Evolutionary conservation across 2,797 vertebrate species (phyloP), one percentile per base, ranked within the genome.

Genomic region (Poeciliopsis paucimaculata): DNA sequence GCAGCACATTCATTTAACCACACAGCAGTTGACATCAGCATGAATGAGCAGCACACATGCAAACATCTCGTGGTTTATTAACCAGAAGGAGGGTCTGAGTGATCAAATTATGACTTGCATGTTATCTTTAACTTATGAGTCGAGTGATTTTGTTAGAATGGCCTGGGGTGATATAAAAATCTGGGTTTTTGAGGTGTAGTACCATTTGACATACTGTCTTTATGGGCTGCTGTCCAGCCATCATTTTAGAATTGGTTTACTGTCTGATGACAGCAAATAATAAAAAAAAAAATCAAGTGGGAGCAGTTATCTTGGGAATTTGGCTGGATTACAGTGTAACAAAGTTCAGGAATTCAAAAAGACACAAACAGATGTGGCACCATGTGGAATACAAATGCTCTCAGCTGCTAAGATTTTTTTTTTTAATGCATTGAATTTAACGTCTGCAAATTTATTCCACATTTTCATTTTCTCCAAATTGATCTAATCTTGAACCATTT

Each of bases 51-150:
- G 49, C 76, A 43, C 39, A 28, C 23, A 18, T 43, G 49, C 76
- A 49, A 55, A 71, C 64, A 71, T 70, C 34, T 41, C 1, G 76
- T 41, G 76, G 76, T 70, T 68, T 47, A 23, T 51, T 41, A 77
- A 51, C 62, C 62, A 68, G 47, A 51, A n/a, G 76, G 49, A 71
- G 36, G 47, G 15, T 4, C 34, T 41, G 64, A 70, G 64, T 68
- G 76, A 70, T 51, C 34, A 77, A 77, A 51, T 68, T 66, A 66
- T 64, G 47, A 23, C 34, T 26, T 6, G 8, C 47, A 23, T 71
- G 76, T 55, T 55, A 43, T 71, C 76, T 71, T 66, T 55, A 70
- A 71, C 36, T 31, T 68, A 77, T 70, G 49, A 53, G 46, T 13
- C 53, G 13, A 68, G 34, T 11, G 46, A 68, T 66, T 76, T 76